Conservation (phyloP, 2,113 vertebrate species). For the Rhodinocichla rosea region DNA sequence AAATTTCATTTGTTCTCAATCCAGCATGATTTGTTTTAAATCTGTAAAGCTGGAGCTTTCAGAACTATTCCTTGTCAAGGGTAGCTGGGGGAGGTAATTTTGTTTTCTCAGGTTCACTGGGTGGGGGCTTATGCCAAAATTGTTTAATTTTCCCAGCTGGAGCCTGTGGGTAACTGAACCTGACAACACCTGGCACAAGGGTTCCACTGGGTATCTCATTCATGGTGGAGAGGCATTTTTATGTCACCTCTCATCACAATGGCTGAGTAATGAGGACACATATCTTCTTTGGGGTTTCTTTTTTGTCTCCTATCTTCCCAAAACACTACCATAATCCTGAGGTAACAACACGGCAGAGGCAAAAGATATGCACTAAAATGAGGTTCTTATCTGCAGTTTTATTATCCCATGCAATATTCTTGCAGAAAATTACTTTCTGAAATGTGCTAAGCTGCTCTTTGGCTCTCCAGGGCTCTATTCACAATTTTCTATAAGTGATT, state of each 20-base stretch:
- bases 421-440: constrained; percentile 51
- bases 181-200: constrained; percentile 15
- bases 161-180: background rate
- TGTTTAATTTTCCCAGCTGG: background rate
- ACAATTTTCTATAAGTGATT: constrained; percentile 47
- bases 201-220: background rate
- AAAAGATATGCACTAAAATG: constrained; percentile 42
- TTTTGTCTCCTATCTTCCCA: constrained; percentile 41
- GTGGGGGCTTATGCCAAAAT: background rate
- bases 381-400: constrained; percentile 49
- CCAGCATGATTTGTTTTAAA: background rate
- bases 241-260: background rate
- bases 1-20: background rate
- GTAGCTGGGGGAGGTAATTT: background rate
- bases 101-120: background rate
- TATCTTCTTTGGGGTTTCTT: constrained; percentile 35
- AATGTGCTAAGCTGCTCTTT: constrained; percentile 38
- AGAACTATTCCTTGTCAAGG: background rate
- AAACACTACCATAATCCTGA: constrained; percentile 21
- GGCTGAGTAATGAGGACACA: background rate
- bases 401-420: constrained; percentile 45
- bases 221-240: background rate
- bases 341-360: constrained; percentile 31
- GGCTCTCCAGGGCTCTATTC: constrained; percentile 36
- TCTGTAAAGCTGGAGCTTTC: background rate